Base-by-base conservation (phyloP, 2,888 invertebrate genomes). In the Mechanitis messenoides region DNA sequence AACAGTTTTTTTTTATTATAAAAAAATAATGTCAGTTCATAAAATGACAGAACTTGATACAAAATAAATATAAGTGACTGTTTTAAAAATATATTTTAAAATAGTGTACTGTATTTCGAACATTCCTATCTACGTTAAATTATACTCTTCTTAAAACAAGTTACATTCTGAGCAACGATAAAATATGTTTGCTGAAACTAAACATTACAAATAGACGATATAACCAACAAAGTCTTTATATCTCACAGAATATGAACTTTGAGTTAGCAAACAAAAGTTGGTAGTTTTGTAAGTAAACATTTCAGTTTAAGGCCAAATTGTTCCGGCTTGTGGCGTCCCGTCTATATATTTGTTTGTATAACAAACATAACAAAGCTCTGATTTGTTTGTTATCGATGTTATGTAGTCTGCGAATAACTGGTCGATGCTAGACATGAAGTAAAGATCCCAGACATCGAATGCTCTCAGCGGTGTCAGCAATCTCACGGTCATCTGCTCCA, bases 281-380 rank as follows among this genome's bases (percentile, higher is more conserved):
- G 79, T 72, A 76, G 77, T 80, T 81, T 78, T 80, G 77, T 80
- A 75, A 80, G 82, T 77, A 80, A 84, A 85, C 80, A 83, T 76
- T 68, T 71, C 72, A 75, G 76, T 78, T 69, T 70, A 71, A 74
- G 71, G 72, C 78, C 74, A 79, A 85, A 84, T 82, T 83, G 83
- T 81, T 77, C 81, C 76, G 82, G 83, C 75, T 77, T 74, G 74
- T 74, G 72, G 73, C 72, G 72, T 69, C 68, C 69, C 63, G 64
- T 69, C 75, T 72, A 71, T 71, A 69, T 78, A 70, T 72, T 77
- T 82, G 80, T 79, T 78, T 81, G 78, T 75, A 68, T 55, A 63
- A 75, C 72, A 81, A 80, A 80, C 77, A 82, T 73, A 77, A 77
- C 76, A 77, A 77, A 75, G 50, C 74, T 75, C 72, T 80, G 80